These are phyloP conservation scores for Saguinus midas DNA, from an alignment of 2,113 vertebrate species.

Conservation along the genomic window DNA sequence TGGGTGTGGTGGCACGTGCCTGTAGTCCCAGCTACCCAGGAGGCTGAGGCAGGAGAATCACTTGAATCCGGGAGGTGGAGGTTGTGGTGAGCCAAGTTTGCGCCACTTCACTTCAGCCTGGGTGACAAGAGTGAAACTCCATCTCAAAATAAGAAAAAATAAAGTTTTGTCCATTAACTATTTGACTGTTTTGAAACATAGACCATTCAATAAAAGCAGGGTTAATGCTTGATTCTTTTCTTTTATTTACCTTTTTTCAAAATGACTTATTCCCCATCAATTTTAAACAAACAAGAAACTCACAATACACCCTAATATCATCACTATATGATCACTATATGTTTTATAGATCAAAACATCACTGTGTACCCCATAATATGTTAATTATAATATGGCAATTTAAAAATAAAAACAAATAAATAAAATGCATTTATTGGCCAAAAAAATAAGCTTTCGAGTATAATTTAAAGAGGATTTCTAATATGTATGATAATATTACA, in stretches of 20 bases:
- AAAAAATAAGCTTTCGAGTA: background rate
- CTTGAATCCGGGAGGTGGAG: too few relatives aligned
- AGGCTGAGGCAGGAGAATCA: too few relatives aligned
- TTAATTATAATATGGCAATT: background rate
- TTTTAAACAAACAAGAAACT: background rate
- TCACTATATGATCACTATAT: background rate
- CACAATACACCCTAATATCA: background rate
- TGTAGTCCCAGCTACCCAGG: too few relatives aligned
- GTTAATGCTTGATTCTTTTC: background rate
- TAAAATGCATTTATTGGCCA: background rate
- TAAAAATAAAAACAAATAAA: background rate
- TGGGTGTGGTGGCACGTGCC: too few relatives aligned
- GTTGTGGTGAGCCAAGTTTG: too few relatives aligned
- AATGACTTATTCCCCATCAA: background rate
- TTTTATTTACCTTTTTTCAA: background rate
- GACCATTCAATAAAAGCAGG: background rate
- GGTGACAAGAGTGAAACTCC: too few relatives aligned
- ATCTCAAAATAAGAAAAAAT: background rate
- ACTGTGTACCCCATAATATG: background rate
- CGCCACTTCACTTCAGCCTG: too few relatives aligned
- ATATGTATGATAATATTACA: background rate
- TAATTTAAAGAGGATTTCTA: background rate
- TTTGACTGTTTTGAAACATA: conserved; percentile 3
- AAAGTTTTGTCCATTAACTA: background rate
- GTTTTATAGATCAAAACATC: background rate